A percentile compares a stretch with the other conserved stretches of the same genome.
These are phyloP conservation scores for Andinoacara biseriatus DNA, from an alignment of 2,113 vertebrate species.

Conservation along the genomic window DNA sequence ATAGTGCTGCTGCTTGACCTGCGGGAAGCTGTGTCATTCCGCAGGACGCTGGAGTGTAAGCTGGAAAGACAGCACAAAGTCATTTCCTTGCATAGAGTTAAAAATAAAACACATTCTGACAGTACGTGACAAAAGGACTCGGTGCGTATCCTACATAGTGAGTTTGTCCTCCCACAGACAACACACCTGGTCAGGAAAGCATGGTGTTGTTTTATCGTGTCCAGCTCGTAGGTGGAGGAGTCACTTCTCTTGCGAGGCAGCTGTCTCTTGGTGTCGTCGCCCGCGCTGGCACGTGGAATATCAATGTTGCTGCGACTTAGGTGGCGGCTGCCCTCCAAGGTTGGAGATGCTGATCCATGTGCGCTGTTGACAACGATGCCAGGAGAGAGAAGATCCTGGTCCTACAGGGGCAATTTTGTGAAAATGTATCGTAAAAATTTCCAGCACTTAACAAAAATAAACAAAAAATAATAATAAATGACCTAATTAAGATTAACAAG, in stretches of 20 bases:
- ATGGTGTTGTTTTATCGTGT: constrained; percentile 94
- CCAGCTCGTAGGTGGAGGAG: constrained; percentile 92
- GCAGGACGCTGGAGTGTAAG: constrained; percentile 89
- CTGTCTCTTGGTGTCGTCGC: constrained; percentile 87
- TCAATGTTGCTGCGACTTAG: constrained; percentile 96
- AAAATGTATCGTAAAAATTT: neutral
- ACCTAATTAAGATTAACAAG: neutral
- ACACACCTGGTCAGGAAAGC: constrained; percentile 93
- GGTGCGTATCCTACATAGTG: neutral
- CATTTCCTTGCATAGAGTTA: neutral
- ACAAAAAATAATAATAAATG: neutral
- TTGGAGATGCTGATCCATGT: constrained; percentile 82
- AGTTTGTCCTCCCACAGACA: neutral
- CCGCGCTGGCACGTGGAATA: constrained; percentile 83
- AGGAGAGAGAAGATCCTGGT: constrained; percentile 92
- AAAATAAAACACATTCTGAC: constrained; percentile 24
- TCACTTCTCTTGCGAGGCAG: constrained; percentile 92
- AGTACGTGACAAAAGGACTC: neutral
- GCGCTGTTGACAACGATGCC: constrained; percentile 85
- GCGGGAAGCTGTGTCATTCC: constrained; percentile 82
- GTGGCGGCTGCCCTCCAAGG: constrained; percentile 89
- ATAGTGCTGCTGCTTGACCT: constrained; percentile 89
- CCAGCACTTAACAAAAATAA: neutral
- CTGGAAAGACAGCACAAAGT: constrained; percentile 71
- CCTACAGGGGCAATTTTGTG: constrained; percentile 71